phyloP scores from a whole-genome alignment of 2,797 vertebrate genomes.

The Calcarius lapponicus region DNA sequence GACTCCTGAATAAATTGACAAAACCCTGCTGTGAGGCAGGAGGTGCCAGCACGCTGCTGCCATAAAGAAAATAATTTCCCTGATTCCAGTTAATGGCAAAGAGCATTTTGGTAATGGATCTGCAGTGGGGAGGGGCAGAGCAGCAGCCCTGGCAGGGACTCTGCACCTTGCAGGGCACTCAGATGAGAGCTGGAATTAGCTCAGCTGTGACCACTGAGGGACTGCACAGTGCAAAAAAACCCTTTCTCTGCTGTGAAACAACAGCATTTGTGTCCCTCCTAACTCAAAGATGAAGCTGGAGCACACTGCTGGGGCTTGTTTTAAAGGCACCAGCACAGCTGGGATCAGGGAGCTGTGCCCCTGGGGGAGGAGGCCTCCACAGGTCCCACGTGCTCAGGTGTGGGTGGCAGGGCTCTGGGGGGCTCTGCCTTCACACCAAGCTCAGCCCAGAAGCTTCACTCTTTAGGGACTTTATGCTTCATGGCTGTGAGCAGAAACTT shows the following conservation, averaged over 20 bases:
- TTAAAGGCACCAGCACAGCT: background rate
- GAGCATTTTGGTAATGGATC: background rate
- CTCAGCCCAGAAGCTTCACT: background rate
- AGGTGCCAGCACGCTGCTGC: background rate
- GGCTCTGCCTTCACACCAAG: background rate
- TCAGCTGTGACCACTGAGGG: background rate
- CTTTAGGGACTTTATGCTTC: background rate
- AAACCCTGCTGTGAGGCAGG: background rate
- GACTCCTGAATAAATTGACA: background rate
- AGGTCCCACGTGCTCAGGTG: fast-evolving
- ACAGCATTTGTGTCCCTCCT: background rate
- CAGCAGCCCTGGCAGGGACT: background rate
- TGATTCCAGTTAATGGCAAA: background rate
- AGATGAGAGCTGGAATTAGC: background rate
- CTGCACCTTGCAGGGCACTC: background rate
- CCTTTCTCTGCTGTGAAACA: background rate
- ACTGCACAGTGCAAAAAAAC: background rate
- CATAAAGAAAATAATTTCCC: background rate
- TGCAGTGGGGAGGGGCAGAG: background rate
- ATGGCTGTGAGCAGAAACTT: background rate
- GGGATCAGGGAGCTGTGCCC: background rate
- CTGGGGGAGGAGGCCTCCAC: background rate
- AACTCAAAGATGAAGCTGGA: background rate
- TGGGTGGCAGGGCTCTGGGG: background rate
- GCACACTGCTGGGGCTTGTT: background rate